These are phyloP conservation scores for Thaumetopoea pityocampa DNA, from an alignment of 1,140 invertebrate genomes.

Conservation along the genomic window DNA sequence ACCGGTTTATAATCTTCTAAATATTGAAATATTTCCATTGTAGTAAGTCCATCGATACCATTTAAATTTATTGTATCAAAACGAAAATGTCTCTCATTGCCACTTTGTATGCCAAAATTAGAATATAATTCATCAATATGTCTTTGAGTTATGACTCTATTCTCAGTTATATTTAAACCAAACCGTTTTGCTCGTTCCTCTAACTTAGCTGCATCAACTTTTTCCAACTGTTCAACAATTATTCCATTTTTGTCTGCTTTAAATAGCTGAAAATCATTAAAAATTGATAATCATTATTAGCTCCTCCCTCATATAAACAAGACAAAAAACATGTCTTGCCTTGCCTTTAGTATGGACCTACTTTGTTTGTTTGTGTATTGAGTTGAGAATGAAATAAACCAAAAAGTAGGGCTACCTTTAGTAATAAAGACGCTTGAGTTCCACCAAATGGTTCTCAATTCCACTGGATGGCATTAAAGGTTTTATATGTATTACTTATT, in stretches of 20 bases:
- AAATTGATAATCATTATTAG: no score
- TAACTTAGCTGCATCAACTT: constrained; percentile 79
- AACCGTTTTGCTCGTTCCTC: constrained; percentile 83
- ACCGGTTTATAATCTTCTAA: constrained; percentile 84
- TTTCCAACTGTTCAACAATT: constrained; percentile 79
- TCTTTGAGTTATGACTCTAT: constrained; percentile 71
- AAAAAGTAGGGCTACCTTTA: no score
- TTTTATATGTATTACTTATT: no score
- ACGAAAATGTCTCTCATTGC: constrained; percentile 80
- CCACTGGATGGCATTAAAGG: no score
- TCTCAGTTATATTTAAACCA: constrained; percentile 77
- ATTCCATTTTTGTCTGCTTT: constrained; percentile 71
- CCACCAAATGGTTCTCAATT: no score
- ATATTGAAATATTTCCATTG: constrained; percentile 87
- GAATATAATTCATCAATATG: constrained; percentile 80
- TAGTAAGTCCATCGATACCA: constrained; percentile 85
- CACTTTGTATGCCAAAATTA: constrained; percentile 79
- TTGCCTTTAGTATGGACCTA: no score
- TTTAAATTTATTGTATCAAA: constrained; percentile 85
- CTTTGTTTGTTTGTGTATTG: no score
- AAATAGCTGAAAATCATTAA: constrained; percentile 63
- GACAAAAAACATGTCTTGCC: no score
- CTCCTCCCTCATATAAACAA: no score
- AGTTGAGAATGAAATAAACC: no score
- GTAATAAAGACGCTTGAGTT: no score